Percentiles rank a stretch among this genome's conserved stretches.
phyloP scores from a whole-genome alignment of 1,140 invertebrate genomes.

The Onthophagus taurus region DNA sequence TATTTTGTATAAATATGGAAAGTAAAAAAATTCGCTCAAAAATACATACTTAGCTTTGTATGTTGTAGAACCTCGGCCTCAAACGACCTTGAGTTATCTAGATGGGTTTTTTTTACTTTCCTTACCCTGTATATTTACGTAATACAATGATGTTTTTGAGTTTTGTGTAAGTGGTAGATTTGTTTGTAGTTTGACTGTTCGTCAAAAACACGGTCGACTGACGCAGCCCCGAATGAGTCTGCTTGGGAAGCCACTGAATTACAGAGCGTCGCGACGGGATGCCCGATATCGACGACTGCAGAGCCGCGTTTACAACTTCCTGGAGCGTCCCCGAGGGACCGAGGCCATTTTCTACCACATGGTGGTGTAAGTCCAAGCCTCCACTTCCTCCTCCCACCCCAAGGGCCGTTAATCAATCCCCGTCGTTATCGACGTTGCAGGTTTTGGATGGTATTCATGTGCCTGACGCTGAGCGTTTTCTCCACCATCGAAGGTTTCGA shows the following conservation, averaged over 20 bases:
- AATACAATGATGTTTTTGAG: too few relatives aligned
- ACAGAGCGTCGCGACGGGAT: slow-evolving; percentile 76
- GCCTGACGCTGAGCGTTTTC: slow-evolving; percentile 75
- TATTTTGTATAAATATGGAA: too few relatives aligned
- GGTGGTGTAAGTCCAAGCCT: slow-evolving; percentile 68
- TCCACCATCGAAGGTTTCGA: slow-evolving; percentile 77
- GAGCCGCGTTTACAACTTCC: slow-evolving; percentile 86
- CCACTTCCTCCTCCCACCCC: not conserved
- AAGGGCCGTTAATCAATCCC: too few relatives aligned
- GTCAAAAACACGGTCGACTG: slow-evolving; percentile 48
- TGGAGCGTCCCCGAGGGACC: slow-evolving; percentile 80
- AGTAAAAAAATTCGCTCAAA: too few relatives aligned
- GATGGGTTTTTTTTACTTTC: too few relatives aligned
- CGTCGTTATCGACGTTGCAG: slow-evolving; percentile 49
- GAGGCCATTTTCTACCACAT: slow-evolving; percentile 79
- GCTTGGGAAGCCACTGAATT: slow-evolving; percentile 81
- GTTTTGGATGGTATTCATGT: slow-evolving; percentile 80
- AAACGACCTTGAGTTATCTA: too few relatives aligned
- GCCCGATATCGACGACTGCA: slow-evolving; percentile 80
- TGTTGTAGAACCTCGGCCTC: too few relatives aligned
- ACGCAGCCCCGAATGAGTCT: slow-evolving; percentile 77
- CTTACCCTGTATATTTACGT: too few relatives aligned
- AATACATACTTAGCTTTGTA: too few relatives aligned
- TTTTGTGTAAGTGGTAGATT: too few relatives aligned
- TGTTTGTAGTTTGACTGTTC: slow-evolving; percentile 15